A percentile compares a stretch with the other conserved stretches of the same genome.
Evolutionary conservation across 1,140 invertebrate genomes (phyloP).

Genomic region (Brachionus sp.): DNA sequence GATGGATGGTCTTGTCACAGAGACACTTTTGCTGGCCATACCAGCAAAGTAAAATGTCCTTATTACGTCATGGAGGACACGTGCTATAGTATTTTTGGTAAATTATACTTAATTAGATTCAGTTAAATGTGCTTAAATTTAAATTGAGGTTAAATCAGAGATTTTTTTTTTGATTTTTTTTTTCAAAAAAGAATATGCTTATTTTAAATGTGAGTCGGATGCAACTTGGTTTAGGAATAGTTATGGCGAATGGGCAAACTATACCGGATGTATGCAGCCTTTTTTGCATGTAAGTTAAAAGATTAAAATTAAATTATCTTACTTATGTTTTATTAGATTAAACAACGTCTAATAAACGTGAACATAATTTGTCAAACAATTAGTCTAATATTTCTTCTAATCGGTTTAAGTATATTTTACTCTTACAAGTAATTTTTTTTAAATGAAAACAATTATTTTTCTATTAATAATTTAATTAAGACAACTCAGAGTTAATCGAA

Average conservation of each 20-base stretch:
- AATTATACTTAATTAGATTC: not conserved
- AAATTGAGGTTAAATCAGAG: not conserved
- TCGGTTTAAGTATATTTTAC: not conserved
- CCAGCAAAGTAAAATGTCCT: conserved; percentile 40
- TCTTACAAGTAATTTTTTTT: not conserved
- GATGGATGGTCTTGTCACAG: conserved; percentile 40
- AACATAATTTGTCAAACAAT: conserved; percentile 37
- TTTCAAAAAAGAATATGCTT: not conserved
- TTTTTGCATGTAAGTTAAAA: not conserved
- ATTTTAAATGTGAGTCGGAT: conserved; percentile 26
- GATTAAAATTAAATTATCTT: not conserved
- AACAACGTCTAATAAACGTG: conserved; percentile 28
- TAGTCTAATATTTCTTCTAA: conserved; percentile 16
- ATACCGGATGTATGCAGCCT: not conserved
- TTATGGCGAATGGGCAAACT: conserved; percentile 38
- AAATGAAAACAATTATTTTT: not conserved
- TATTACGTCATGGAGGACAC: not conserved
- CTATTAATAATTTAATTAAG: not conserved
- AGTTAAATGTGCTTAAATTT: not conserved
- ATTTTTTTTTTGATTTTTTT: not conserved
- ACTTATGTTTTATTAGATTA: not conserved
- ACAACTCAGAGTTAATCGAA: conserved; percentile 18
- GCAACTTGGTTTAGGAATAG: conserved; percentile 9
- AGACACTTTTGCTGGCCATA: not conserved
- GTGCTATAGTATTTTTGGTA: conserved; percentile 17